Evolutionary conservation across 2,797 vertebrate genomes (phyloP).

Genomic region (Pseudochromis fuscus): DNA sequence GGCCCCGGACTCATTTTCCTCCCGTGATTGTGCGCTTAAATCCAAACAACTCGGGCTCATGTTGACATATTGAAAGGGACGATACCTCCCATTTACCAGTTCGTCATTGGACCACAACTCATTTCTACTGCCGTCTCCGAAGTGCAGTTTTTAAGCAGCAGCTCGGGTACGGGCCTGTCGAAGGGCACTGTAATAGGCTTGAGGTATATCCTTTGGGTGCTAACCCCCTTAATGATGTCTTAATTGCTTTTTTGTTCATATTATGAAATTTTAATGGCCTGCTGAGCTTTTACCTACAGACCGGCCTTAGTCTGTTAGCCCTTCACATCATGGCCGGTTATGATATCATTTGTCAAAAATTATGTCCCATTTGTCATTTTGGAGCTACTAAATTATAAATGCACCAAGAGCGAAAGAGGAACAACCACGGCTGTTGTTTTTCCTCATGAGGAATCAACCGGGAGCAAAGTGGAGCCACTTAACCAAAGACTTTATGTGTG

Average conservation of each 20-base stretch:
- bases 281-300: conserved; percentile 71
- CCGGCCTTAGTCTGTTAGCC: conserved; percentile 61
- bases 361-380: conserved; percentile 76
- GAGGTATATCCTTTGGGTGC: conserved; percentile 68
- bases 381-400: conserved; percentile 76
- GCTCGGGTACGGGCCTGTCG: conserved; percentile 32
- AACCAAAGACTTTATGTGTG: conserved; percentile 21
- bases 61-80: conserved; percentile 51
- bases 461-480: conserved; percentile 22
- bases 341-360: conserved; percentile 79
- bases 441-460: conserved; percentile 31
- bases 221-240: conserved; percentile 77
- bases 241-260: conserved; percentile 82
- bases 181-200: conserved; percentile 64
- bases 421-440: conserved; percentile 51
- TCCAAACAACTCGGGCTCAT: conserved; percentile 40
- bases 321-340: conserved; percentile 67
- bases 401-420: conserved; percentile 50
- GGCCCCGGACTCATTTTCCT: conserved; percentile 37
- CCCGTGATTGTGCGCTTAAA: conserved; percentile 47
- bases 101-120: conserved; percentile 55
- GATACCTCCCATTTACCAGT: conserved; percentile 42
- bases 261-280: conserved; percentile 80
- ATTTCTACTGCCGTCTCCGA: conserved; percentile 41
- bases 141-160: conserved; percentile 49